phyloP scores from a whole-genome alignment of 1,140 invertebrate species.

The Wiebesia pumilae region DNA sequence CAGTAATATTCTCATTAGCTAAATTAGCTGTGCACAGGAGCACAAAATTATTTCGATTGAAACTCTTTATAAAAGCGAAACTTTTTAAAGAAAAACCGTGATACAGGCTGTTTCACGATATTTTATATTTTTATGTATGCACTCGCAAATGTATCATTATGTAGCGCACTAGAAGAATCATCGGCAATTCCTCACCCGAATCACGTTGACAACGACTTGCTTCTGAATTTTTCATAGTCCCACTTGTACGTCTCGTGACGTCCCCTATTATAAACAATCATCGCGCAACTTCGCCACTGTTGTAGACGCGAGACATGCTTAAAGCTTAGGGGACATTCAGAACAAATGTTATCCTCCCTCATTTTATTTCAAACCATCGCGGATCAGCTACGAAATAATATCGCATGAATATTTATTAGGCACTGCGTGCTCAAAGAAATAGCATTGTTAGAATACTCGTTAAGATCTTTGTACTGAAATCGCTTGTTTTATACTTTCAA shows the following conservation, averaged over 20 bases:
- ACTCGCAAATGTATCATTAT: background rate
- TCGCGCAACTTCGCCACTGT: background rate
- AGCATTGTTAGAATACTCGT: background rate
- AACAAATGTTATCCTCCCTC: constrained; percentile 21
- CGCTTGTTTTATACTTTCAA: background rate
- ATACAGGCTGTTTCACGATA: background rate
- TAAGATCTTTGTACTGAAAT: background rate
- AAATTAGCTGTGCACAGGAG: background rate
- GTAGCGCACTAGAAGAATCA: background rate
- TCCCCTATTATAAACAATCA: constrained; percentile 20
- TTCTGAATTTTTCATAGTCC: constrained; percentile 37
- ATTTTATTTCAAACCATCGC: constrained; percentile 10
- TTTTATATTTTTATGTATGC: background rate
- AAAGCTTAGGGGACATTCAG: constrained; percentile 14
- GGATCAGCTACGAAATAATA: constrained; percentile 6
- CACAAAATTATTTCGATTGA: constrained; percentile 34
- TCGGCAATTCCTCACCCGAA: background rate
- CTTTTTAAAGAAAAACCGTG: constrained; percentile 9
- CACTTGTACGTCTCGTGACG: background rate
- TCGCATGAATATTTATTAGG: constrained; percentile 5
- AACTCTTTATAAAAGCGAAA: constrained; percentile 1
- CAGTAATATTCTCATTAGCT: constrained; percentile 34
- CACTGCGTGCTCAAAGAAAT: background rate
- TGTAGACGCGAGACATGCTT: constrained; percentile 1
- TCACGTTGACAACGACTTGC: background rate